Evolutionary conservation across 2,888 invertebrate species (phyloP), one percentile per base, ranked within the genome.

Genomic region (Nowickia ferox): DNA sequence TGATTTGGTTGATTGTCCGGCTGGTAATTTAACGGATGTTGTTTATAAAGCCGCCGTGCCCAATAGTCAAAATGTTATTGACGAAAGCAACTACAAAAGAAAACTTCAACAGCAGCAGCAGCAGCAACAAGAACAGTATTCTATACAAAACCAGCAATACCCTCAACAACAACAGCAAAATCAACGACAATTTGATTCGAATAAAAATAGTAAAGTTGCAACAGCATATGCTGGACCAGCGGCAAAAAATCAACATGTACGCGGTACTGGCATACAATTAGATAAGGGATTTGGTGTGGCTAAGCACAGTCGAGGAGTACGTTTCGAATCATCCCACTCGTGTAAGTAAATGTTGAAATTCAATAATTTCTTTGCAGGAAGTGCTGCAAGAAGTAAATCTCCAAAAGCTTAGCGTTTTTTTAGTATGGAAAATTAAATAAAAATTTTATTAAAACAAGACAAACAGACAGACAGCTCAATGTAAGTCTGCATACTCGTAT

Each of bases 1-100:
- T 93, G 96, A 96, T 93, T 94, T 97, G 88, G 95, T 96, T 82
- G 95, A 95, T 87, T 95, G 95, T 88, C 96, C 96, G 46, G 95
- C 95, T 44, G 95, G 95, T 82, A 96, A 96, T 93, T 94, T 95
- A 89, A 95, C 96, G 65, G 94, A 93, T 89, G 91, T 93, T 91
- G 89, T 92, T 88, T 91, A 92, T 87, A 93, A 92, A 89, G 91
- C 92, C 86, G 90, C 92, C 44, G 89, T 91, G 30, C 91, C 81
- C 42, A 71, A 86, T 80, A 71, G 75, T 48, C 85, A 82, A 81
- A 81, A 69, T 74, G 80, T 55, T 63, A 48, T 68, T 22, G 77
- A 59, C 42, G 83, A 76, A 55, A 72, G 66, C 48, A 84, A 84
- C 71, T 78, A 84, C 53, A 74, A 80, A 42, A 40, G 48, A 10